A percentile compares a stretch with the other conserved stretches of the same genome.
Evolutionary conservation across 2,888 invertebrate genomes (phyloP).

Genomic region (Platerodrilus igneus): DNA sequence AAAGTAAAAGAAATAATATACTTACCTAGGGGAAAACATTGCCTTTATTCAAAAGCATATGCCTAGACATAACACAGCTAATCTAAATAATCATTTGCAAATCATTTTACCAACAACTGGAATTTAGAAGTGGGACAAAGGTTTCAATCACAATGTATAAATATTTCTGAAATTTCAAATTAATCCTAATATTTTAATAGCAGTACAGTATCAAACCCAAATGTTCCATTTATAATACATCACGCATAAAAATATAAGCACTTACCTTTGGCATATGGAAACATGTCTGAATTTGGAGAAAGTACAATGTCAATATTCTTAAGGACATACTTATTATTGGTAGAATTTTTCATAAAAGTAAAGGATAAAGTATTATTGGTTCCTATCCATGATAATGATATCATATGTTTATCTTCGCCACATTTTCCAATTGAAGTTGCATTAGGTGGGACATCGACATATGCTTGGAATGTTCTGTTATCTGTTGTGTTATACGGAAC

Average conservation of each 20-base stretch:
- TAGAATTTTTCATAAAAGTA: constrained; percentile 28
- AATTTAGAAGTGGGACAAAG: no score
- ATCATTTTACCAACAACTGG: no score
- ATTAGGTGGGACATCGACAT: constrained; percentile 48
- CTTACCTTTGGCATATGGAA: constrained; percentile 25
- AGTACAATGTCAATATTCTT: constrained; percentile 22
- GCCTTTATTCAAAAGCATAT: no score
- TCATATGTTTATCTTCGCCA: constrained; percentile 38
- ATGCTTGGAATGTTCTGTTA: constrained; percentile 32
- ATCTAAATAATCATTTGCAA: no score
- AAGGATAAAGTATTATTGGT: constrained; percentile 21
- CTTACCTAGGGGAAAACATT: no score
- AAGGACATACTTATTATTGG: constrained; percentile 29
- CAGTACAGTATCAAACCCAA: no score
- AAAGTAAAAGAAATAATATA: no score
- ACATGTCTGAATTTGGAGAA: constrained; percentile 20
- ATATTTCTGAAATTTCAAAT: no score
- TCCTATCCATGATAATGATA: constrained; percentile 44
- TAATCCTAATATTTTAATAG: no score
- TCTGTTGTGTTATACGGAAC: constrained; percentile 51
- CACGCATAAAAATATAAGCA: background rate
- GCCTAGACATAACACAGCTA: no score
- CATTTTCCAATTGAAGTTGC: constrained; percentile 47
- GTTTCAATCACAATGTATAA: no score
- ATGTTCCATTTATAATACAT: no score